Conservation (phyloP, 2,797 vertebrate species). For the Urosaurus nigricauda region DNA sequence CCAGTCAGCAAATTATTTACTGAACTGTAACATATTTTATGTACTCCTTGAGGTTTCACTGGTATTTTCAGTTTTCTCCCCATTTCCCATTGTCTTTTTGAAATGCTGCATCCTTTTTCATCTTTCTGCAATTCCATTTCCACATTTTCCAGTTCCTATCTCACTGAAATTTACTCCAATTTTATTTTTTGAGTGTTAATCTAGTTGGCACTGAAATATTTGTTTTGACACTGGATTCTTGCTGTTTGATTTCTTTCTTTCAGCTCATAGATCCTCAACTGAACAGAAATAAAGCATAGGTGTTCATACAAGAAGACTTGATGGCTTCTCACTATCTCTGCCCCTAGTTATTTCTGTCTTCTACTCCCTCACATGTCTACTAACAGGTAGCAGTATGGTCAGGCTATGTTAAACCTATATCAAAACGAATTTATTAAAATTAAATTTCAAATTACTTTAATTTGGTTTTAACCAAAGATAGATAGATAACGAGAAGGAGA, state of each 20-base stretch:
- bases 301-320: background rate
- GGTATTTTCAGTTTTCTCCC: background rate
- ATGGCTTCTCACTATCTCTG: background rate
- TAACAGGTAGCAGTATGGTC: background rate
- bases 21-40: background rate
- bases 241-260: background rate
- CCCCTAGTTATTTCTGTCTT: background rate
- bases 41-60: background rate
- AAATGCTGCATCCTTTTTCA: background rate
- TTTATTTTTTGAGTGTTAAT: background rate
- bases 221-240: background rate
- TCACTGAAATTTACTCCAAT: background rate
- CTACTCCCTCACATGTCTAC: background rate
- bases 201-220: background rate
- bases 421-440: no score
- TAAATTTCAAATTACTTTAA: no score
- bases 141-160: background rate
- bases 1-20: conserved; percentile 3
- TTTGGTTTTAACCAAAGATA: no score
- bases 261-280: background rate
- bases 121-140: background rate
- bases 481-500: no score
- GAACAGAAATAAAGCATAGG: background rate
- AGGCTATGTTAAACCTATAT: no score
- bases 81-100: conserved; percentile 1